Conservation (phyloP, 1,140 invertebrate species). For the Cydia strobilella region DNA sequence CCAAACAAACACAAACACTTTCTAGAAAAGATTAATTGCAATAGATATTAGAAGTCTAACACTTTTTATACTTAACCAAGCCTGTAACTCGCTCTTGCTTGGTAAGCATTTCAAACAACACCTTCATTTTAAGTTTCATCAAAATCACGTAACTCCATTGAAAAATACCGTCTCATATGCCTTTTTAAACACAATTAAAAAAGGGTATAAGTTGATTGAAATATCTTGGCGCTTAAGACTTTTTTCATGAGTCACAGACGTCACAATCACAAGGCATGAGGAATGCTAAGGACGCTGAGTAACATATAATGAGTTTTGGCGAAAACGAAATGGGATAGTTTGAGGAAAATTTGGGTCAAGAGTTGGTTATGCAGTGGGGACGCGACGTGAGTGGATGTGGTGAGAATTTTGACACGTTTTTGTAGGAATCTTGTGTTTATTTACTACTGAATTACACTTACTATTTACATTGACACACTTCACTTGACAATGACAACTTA, state of each 20-base stretch:
- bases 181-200: not conserved
- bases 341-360: constrained; percentile 1
- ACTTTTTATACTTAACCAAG: too few species aligned
- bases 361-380: not conserved
- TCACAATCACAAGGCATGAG: too few species aligned
- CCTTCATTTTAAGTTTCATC: not conserved
- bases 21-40: too few species aligned
- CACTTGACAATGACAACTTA: too few species aligned
- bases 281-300: not conserved
- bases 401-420: not conserved
- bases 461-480: too few species aligned
- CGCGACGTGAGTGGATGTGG: not conserved
- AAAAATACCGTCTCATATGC: not conserved
- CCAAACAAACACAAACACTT: too few species aligned
- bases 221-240: not conserved
- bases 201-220: not conserved
- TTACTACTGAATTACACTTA: not conserved
- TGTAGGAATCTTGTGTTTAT: not conserved
- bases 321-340: not conserved
- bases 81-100: not conserved
- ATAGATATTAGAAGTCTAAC: too few species aligned
- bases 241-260: not conserved
- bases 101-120: not conserved
- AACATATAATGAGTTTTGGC: constrained; percentile 11
- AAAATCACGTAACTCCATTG: not conserved